These are phyloP conservation scores for Lithophane socia DNA, from an alignment of 2,888 invertebrate species.

Conservation along the genomic window DNA sequence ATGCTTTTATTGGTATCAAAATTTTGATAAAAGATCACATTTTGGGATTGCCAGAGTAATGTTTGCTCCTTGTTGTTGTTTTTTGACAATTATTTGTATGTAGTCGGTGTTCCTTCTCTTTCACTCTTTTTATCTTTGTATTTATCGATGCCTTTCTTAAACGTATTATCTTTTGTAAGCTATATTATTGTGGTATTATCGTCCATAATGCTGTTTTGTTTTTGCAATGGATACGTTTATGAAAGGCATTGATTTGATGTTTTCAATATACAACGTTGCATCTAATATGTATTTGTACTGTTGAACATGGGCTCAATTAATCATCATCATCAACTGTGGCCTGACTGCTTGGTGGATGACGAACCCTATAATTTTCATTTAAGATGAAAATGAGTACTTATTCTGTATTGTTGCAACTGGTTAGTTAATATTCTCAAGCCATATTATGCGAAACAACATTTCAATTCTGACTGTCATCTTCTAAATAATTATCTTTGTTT, in stretches of 20 bases:
- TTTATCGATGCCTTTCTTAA: conserved; percentile 74
- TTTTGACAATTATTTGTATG: conserved; percentile 76
- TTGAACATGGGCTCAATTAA: neutral
- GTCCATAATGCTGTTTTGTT: too few relatives aligned
- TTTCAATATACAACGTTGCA: conserved; percentile 45
- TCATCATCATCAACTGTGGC: neutral
- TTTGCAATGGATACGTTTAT: neutral
- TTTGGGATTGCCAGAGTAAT: conserved; percentile 73
- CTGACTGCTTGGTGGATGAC: neutral
- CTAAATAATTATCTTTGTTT: too few relatives aligned
- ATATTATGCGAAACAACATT: conserved; percentile 7
- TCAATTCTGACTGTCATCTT: neutral
- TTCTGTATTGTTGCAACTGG: conserved; percentile 45
- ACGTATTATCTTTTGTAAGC: neutral
- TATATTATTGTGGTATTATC: too few relatives aligned
- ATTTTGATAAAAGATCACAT: conserved; percentile 66
- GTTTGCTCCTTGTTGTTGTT: conserved; percentile 81
- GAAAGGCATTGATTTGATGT: conserved; percentile 67
- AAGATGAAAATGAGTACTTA: conserved; percentile 3
- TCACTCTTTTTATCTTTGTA: conserved; percentile 80
- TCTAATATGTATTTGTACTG: conserved; percentile 40
- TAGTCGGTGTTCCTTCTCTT: conserved; percentile 91
- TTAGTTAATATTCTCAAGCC: conserved; percentile 17
- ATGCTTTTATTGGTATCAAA: conserved; percentile 80
- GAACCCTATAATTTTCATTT: neutral